Evolutionary conservation across 2,888 invertebrate species (phyloP).

Genomic region (Altica lythri): DNA sequence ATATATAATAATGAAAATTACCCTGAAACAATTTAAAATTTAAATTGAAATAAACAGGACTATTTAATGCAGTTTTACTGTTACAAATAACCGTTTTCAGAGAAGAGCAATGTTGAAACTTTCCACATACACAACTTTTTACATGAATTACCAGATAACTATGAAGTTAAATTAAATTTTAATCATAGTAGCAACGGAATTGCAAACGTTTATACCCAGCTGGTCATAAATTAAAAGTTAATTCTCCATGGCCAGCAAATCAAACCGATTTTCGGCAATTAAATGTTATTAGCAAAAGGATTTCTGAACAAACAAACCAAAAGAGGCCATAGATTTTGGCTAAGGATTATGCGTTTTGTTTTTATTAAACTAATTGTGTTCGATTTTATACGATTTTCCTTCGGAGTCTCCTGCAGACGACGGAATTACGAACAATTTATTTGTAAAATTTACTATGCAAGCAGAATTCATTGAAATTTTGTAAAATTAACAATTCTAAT

Average conservation of each 20-base stretch:
- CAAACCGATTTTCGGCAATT: constrained; percentile 36
- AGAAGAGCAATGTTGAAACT: neutral
- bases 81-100: neutral
- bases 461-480: too few species aligned
- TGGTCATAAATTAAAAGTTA: constrained; percentile 38
- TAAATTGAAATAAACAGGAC: too few species aligned
- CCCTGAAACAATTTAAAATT: too few species aligned
- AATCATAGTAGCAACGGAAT: constrained; percentile 5
- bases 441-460: neutral
- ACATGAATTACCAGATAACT: constrained; percentile 3
- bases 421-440: neutral
- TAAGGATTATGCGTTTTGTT: constrained; percentile 23
- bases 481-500: too few species aligned
- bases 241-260: constrained; percentile 33
- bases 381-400: constrained; percentile 12
- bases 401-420: neutral
- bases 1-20: too few species aligned
- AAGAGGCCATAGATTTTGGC: constrained; percentile 27
- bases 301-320: constrained; percentile 30
- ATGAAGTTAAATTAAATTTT: constrained; percentile 19
- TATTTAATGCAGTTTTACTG: too few species aligned
- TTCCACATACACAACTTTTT: constrained; percentile 6
- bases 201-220: constrained; percentile 20
- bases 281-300: constrained; percentile 35
- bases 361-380: constrained; percentile 15